Evolutionary conservation across 2,888 invertebrate species (phyloP).

Genomic region (Saturnia japonica): DNA sequence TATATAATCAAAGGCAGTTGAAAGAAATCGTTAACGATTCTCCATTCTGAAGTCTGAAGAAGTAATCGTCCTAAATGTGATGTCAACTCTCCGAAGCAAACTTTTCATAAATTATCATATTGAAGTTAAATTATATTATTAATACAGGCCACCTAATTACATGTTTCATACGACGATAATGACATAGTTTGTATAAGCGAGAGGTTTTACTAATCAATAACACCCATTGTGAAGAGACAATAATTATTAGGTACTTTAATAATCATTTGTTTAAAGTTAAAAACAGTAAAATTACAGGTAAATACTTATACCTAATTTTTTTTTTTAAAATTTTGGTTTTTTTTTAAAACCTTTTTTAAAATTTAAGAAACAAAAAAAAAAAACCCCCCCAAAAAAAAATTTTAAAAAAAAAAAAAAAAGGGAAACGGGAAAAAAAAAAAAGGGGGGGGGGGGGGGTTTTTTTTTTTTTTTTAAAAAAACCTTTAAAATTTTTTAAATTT

Average conservation of each 20-base stretch:
- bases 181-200: not conserved
- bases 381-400: no score
- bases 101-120: conserved; percentile 35
- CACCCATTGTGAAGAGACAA: not conserved
- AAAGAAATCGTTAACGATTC: no score
- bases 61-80: conserved; percentile 52
- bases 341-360: no score
- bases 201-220: not conserved
- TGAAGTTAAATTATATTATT: conserved; percentile 14
- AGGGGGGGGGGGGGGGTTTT: no score
- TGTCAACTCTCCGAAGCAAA: conserved; percentile 39
- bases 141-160: not conserved
- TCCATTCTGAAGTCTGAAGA: conserved; percentile 41
- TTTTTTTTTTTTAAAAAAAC: no score
- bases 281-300: not conserved
- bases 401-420: no score
- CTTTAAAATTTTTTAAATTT: no score
- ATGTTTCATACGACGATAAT: not conserved
- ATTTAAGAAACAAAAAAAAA: no score
- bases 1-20: no score
- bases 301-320: not conserved
- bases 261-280: not conserved
- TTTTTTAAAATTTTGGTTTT: no score
- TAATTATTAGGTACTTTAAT: not conserved
- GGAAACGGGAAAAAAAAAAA: no score